A percentile compares a stretch with the other conserved stretches of the same genome.
Evolutionary conservation across 2,797 vertebrate genomes (phyloP).

Genomic region (Cossypha polioptera): DNA sequence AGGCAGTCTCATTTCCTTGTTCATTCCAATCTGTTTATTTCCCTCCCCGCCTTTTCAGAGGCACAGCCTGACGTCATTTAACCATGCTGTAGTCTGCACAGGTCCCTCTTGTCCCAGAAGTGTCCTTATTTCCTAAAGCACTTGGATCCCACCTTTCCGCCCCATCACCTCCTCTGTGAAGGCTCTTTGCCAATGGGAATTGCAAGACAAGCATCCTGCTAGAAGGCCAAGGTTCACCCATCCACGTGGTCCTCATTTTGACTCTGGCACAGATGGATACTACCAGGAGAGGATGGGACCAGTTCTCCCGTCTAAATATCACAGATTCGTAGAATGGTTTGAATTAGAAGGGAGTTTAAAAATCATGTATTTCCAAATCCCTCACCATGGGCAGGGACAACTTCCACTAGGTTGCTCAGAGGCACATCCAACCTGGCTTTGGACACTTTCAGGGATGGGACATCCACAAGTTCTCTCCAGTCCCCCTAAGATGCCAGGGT

Average conservation of each 20-base stretch:
- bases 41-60: neutral
- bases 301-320: neutral
- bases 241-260: accelerated
- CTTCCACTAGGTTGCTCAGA: neutral
- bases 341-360: neutral
- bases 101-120: neutral
- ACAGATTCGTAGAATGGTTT: neutral
- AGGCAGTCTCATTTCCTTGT: neutral
- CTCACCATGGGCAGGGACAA: neutral
- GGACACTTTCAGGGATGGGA: neutral
- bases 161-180: neutral
- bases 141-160: neutral
- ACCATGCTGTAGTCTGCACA: neutral
- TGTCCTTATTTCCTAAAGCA: neutral
- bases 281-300: neutral
- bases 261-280: neutral
- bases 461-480: neutral
- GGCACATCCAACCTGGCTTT: neutral
- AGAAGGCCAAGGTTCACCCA: neutral
- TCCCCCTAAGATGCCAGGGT: accelerated
- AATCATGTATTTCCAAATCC: neutral
- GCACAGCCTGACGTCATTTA: neutral
- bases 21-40: neutral
- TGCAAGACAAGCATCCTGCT: neutral
- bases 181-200: neutral